Percentiles rank a stretch among this genome's conserved stretches.
These are phyloP conservation scores for Porites australiensis DNA, from an alignment of 64 coral and sea anemone species.

Conservation along the genomic window DNA sequence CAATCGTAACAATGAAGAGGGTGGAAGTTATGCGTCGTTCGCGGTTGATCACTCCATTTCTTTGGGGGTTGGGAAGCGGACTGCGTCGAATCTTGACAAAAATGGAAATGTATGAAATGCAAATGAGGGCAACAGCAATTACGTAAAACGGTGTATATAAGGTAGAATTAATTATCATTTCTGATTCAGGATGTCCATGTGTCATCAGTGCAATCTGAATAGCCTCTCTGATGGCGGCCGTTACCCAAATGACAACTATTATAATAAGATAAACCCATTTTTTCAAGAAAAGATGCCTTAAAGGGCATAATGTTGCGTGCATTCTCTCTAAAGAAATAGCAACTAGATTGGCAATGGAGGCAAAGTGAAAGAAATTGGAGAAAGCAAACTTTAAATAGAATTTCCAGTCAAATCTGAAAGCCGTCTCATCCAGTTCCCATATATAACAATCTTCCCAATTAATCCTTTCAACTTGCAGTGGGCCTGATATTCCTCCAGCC, in stretches of 20 bases:
- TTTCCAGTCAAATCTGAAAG: no score
- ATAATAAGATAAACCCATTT: background rate
- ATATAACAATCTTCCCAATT: background rate
- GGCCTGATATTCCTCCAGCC: background rate
- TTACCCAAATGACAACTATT: background rate
- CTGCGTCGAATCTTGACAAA: background rate
- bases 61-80: background rate
- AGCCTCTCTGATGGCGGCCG: background rate
- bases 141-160: background rate
- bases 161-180: background rate
- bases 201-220: background rate
- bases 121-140: background rate
- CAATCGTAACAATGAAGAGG: background rate
- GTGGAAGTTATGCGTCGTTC: background rate
- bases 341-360: background rate
- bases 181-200: background rate
- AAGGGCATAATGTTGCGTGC: background rate
- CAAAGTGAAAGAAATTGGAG: background rate
- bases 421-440: background rate
- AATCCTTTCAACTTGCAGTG: background rate
- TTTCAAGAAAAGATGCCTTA: background rate
- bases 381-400: background rate
- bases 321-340: conserved; percentile 7
- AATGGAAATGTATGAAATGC: background rate
- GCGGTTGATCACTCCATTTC: no score